These are phyloP conservation scores for Madoqua kirkii DNA, from an alignment of 2,113 vertebrate species.

Conservation along the genomic window DNA sequence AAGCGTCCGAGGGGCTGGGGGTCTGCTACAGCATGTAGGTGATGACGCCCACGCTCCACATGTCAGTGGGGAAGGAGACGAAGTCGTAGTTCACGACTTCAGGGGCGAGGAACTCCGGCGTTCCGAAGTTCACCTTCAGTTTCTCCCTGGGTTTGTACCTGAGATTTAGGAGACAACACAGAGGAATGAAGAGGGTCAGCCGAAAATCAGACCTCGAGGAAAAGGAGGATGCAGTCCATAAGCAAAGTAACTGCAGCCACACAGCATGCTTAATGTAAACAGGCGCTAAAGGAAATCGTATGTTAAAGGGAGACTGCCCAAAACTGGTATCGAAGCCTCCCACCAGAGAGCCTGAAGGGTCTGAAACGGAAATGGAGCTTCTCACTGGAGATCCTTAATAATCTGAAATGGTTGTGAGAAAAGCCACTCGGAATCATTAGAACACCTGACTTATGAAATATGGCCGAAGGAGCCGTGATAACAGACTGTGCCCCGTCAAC, in stretches of 20 bases:
- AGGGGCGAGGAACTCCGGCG: constrained; percentile 96
- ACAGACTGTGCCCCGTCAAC: background rate
- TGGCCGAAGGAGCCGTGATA: background rate
- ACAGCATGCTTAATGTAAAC: background rate
- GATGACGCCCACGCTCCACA: constrained; percentile 98
- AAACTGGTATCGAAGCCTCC: background rate
- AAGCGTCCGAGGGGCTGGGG: background rate
- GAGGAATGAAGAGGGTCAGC: background rate
- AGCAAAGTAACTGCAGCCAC: background rate
- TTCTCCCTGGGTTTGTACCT: constrained; percentile 98
- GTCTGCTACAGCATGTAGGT: constrained; percentile 94
- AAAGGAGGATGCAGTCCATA: background rate
- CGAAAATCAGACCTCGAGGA: background rate
- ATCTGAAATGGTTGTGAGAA: background rate
- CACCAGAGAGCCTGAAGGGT: background rate
- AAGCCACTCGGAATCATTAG: background rate
- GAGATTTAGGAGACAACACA: constrained; percentile 8
- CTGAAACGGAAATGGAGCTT: background rate
- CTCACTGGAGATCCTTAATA: background rate
- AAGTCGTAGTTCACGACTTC: constrained; percentile 98
- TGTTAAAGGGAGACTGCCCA: background rate
- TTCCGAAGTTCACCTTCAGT: constrained; percentile 95
- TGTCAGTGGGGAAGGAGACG: constrained; percentile 97
- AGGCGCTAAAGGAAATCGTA: background rate
- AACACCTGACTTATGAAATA: background rate